Base-by-base conservation (phyloP, 2,113 vertebrate genomes). In the Trochalopteron elliotii region DNA sequence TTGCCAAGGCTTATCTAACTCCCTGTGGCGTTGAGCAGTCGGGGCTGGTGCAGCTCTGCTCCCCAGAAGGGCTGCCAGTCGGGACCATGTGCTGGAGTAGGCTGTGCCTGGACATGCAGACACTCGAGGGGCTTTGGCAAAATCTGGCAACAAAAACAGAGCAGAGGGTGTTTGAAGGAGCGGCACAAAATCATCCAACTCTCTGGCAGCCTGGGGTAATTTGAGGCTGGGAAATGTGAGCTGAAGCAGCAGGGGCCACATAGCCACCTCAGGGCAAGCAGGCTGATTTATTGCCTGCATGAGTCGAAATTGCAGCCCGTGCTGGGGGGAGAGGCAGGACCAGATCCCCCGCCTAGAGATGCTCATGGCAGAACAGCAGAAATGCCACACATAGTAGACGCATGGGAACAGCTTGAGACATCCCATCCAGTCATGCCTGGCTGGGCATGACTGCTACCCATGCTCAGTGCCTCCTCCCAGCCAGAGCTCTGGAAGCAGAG, bases 201-300 rank as follows among this genome's bases (percentile, higher is more conserved):
- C 61, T 68, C 24, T 18, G 31, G 53, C 59, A 88, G 86, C 44
- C 39, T 2, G 0, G 68, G 20, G 69, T 91, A 90, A 95, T 83
- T 15, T 67, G 83, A 95, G 72, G 20, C 55, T 63, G 68, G 76
- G 72, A 89, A 96, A 94, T 65, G 15, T 2, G 77, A 94, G 63
- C 59, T 67, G 80, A 44, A 91, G 91, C 94, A 81, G 94, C 93
- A 78, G 89, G 87, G 50, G 64, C 80, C 0, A 8, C 5, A 7
- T 8, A 80, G 83, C 44, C 89, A 83, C 87, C 76, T 83, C 72
- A 23, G 0, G 83, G 89, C 91, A 83, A 95, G 77, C 76, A 95
- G 93, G n/a, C 89, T 93, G 96, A 92, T 96, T 96, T 95, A 94
- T 83, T 60, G 89, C 83, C 76, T 70, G 20, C 37, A 56, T 37